Base-by-base conservation (phyloP, 2,888 invertebrate species). In the Leptogaster cylindrica region DNA sequence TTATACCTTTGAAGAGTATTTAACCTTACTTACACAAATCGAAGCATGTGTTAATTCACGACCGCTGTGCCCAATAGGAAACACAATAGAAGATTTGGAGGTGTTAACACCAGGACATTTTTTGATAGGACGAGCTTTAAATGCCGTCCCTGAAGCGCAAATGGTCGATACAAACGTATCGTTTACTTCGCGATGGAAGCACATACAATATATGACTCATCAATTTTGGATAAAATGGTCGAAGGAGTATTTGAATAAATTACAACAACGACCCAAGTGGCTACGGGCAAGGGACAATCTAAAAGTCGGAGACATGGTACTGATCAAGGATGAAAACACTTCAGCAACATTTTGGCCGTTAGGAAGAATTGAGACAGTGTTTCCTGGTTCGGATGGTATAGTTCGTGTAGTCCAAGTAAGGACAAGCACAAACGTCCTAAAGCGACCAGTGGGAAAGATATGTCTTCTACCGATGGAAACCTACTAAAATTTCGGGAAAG, bases 31-130 rank as follows among this genome's bases (percentile, higher is more conserved):
- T 1, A 61, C 65, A 12, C 73, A 74, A 66, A 71, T 75, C 20
- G 74, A 75, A 68, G 73, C 73, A 1, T 63, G 70, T 12, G 33
- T 75, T 1, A 75, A 76, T 64, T 74, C 73, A 6, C 55, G 74
- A 18, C 74, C 75, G 1, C 16, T 76, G 1, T 67, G 50, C 48
- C 70, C 66, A 12, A 68, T 69, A 6, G 55, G 48, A 12, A 7
- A 12, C 46, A 20, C 7, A 2, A 7, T 16, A 2, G n/a, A 18
- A 10, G 23, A 20, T 48, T 3, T n/a, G 3, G 12, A 36, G 10
- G 10, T 36, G 36, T 36, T n/a, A n/a, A n/a, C n/a, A n/a, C n/a
- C n/a, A n/a, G n/a, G n/a, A n/a, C n/a, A n/a, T n/a, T n/a, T n/a
- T n/a, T n/a, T n/a, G n/a, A n/a, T n/a, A n/a, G n/a, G 3, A 4